Percentiles rank a stretch among this genome's conserved stretches.
Conservation (phyloP, 1,140 invertebrate genomes). For the Ceratina australensis region DNA sequence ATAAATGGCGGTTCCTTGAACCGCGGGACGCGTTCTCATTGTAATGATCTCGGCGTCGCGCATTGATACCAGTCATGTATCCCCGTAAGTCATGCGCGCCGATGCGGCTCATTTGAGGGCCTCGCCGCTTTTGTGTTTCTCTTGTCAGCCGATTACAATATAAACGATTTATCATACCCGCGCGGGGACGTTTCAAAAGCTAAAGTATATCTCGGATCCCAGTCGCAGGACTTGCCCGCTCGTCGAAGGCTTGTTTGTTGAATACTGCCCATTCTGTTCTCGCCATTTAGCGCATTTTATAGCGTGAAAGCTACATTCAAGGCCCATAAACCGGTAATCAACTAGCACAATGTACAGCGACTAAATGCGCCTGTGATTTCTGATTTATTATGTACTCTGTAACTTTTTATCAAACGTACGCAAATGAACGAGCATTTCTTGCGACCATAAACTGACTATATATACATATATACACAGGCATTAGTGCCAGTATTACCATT, state of each 20-base stretch:
- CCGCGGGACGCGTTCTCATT: conserved; percentile 63
- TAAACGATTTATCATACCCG: conserved; percentile 60
- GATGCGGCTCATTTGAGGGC: conserved; percentile 56
- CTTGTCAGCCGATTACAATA: conserved; percentile 54
- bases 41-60: conserved; percentile 55
- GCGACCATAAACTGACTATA: too few species aligned
- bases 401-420: too few species aligned
- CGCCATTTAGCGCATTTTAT: not conserved
- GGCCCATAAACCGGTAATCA: not conserved
- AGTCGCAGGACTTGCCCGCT: not conserved
- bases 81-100: conserved; percentile 59
- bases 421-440: too few species aligned
- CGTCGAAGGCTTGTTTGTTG: not conserved
- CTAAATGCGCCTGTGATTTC: not conserved
- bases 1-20: conserved; percentile 65
- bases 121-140: conserved; percentile 46
- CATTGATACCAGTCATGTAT: conserved; percentile 66
- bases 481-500: too few species aligned
- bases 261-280: not conserved
- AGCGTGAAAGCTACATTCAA: not conserved
- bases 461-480: too few species aligned
- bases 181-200: conserved; percentile 37
- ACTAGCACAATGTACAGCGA: not conserved
- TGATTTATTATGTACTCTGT: not conserved
- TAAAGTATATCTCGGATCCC: conserved; percentile 10